Percentiles rank a stretch among this genome's conserved stretches.
Conservation (phyloP, 2,888 invertebrate genomes). For the Cephus nigrinus region DNA sequence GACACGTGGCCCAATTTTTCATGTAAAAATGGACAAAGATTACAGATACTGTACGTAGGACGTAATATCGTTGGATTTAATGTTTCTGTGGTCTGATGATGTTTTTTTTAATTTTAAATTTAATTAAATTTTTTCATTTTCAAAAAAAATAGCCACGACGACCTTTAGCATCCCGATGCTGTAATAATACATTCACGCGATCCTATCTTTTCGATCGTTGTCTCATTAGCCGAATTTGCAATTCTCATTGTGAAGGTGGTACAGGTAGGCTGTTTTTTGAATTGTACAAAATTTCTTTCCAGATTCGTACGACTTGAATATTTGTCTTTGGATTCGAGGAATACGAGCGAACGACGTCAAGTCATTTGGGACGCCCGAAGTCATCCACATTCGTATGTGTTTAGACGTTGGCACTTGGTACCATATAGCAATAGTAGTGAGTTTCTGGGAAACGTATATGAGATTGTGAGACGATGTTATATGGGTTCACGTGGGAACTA, state of each 20-base stretch:
- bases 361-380: background rate
- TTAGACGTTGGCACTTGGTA: background rate
- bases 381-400: background rate
- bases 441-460: background rate
- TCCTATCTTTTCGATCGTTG: background rate
- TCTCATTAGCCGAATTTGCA: background rate
- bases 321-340: background rate
- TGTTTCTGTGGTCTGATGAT: background rate
- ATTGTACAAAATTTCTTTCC: background rate
- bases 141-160: background rate
- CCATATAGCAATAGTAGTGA: background rate
- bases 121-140: too few relatives aligned
- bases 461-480: background rate
- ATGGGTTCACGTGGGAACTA: background rate
- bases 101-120: background rate
- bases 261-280: background rate
- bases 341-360: background rate
- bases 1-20: background rate
- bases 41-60: background rate
- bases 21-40: background rate
- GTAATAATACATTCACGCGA: background rate
- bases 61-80: background rate
- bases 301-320: background rate
- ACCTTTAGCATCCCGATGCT: background rate
- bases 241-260: background rate